Conservation (phyloP, 2,888 invertebrate species). For the Palloptera scutellata region DNA sequence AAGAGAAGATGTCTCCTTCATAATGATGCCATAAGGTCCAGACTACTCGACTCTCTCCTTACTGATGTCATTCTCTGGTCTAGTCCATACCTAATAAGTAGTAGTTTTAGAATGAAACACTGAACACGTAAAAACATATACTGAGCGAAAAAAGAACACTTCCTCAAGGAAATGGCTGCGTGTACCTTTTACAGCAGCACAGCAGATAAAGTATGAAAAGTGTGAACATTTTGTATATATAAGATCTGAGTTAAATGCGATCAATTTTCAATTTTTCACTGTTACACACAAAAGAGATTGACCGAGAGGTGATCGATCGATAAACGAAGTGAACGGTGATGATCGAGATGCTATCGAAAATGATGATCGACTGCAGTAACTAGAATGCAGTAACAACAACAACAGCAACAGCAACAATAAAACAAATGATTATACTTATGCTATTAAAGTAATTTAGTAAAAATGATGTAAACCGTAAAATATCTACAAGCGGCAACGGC, state of each 20-base stretch:
- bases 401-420: constrained; percentile 19
- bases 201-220: constrained; percentile 18
- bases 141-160: too few species aligned
- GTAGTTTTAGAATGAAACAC: too few species aligned
- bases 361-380: neutral
- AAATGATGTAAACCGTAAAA: constrained; percentile 48
- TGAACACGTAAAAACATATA: too few species aligned
- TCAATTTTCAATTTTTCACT: constrained; percentile 33
- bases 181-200: constrained; percentile 7
- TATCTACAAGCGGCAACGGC: constrained; percentile 23
- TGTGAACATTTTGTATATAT: constrained; percentile 33
- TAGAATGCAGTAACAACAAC: neutral
- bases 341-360: constrained; percentile 15
- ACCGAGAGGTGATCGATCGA: constrained; percentile 16
- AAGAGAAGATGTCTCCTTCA: too few species aligned
- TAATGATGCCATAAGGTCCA: too few species aligned
- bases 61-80: too few species aligned
- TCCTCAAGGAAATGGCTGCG: too few species aligned
- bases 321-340: constrained; percentile 7
- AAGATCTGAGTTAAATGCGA: constrained; percentile 15
- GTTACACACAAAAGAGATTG: constrained; percentile 15
- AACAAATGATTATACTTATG: constrained; percentile 60
- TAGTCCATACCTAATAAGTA: too few species aligned
- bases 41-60: too few species aligned
- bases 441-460: constrained; percentile 60